These are phyloP conservation scores for Oplegnathus fasciatus DNA, from an alignment of 2,113 vertebrate genomes.

Conservation along the genomic window DNA sequence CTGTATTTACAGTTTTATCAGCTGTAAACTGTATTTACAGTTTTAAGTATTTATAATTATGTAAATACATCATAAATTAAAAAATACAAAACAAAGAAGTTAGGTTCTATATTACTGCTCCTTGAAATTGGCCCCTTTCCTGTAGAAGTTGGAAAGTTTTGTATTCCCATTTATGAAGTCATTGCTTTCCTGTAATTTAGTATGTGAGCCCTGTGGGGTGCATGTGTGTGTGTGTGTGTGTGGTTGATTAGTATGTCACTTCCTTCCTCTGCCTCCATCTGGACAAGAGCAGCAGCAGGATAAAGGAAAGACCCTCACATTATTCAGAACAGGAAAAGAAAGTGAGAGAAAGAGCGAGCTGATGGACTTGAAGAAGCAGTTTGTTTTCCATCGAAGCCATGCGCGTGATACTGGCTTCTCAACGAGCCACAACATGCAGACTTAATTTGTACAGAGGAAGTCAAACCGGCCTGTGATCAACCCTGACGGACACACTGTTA, in stretches of 20 bases:
- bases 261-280: slow-evolving; percentile 63
- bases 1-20: too few relatives aligned
- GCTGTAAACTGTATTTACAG: too few relatives aligned
- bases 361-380: neutral
- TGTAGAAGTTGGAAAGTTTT: neutral
- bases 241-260: neutral
- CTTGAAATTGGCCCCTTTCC: slow-evolving; percentile 27
- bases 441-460: neutral
- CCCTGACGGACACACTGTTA: neutral
- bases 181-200: slow-evolving; percentile 54
- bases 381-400: neutral
- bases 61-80: neutral
- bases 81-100: neutral
- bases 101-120: neutral
- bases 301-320: slow-evolving; percentile 24
- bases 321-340: slow-evolving; percentile 20
- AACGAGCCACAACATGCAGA: neutral
- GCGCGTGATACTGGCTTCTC: neutral
- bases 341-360: neutral
- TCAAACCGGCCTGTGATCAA: neutral
- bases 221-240: slow-evolving; percentile 4
- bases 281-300: neutral
- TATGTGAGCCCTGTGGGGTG: neutral
- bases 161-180: slow-evolving; percentile 9
- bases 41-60: too few relatives aligned